Conservation (phyloP, 92 coral and sea anemone genomes). For the Parazoanthus atlanticus region DNA sequence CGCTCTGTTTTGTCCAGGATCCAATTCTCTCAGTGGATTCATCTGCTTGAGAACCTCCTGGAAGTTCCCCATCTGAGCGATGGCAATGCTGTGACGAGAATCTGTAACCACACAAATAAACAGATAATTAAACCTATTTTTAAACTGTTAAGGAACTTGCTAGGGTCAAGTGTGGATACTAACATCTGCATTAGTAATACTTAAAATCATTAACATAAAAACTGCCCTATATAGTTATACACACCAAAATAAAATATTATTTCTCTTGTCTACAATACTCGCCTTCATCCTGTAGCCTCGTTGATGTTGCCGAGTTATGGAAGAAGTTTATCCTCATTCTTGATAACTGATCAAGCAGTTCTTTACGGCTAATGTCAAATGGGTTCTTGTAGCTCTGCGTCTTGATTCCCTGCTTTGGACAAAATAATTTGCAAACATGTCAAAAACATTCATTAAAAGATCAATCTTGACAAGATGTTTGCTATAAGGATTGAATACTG, state of each 20-base stretch:
- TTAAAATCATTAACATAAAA: no score
- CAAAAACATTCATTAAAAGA: no score
- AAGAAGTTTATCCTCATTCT: slow-evolving; percentile 98
- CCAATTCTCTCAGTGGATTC: slow-evolving; percentile 90
- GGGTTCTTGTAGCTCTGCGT: slow-evolving; percentile 95
- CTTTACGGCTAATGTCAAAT: slow-evolving; percentile 85
- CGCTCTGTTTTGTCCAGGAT: slow-evolving; percentile 95
- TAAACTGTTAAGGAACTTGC: no score
- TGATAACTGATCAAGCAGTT: slow-evolving; percentile 93
- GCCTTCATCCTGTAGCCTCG: slow-evolving; percentile 98
- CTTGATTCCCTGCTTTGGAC: slow-evolving; percentile 59
- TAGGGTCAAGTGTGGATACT: no score
- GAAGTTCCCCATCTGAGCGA: slow-evolving; percentile 95
- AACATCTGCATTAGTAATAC: no score
- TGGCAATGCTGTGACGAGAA: slow-evolving; percentile 92
- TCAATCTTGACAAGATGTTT: no score
- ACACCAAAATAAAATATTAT: no score
- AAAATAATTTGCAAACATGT: background rate
- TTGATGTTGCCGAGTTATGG: slow-evolving; percentile 94
- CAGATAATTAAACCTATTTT: no score
- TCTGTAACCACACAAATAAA: slow-evolving; percentile 40
- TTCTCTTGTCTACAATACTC: background rate
- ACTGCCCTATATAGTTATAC: no score
- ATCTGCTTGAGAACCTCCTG: slow-evolving; percentile 91
- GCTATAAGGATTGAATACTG: no score